These are phyloP conservation scores for Colletes collaris DNA, from an alignment of 2,888 invertebrate species.

Conservation along the genomic window DNA sequence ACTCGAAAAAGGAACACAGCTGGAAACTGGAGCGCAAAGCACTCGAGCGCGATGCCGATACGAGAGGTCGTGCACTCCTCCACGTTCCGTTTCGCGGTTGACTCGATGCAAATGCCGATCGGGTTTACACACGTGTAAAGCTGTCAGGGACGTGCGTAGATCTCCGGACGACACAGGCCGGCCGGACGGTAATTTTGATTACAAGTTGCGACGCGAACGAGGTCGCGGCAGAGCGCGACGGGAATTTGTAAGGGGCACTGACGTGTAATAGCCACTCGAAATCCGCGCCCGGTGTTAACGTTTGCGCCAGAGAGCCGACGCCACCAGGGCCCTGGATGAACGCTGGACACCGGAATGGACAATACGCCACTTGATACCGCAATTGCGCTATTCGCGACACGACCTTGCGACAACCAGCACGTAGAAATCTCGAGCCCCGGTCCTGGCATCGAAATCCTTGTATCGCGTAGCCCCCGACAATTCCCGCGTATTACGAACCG, in stretches of 20 bases:
- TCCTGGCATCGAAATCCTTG: too few species aligned
- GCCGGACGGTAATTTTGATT: slow-evolving; percentile 70
- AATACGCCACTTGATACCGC: slow-evolving; percentile 63
- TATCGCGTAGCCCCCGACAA: too few species aligned
- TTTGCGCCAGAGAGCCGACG: slow-evolving; percentile 43
- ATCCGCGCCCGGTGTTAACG: slow-evolving; percentile 68
- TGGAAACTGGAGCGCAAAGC: slow-evolving; percentile 31
- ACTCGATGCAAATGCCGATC: slow-evolving; percentile 62
- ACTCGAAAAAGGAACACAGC: not conserved
- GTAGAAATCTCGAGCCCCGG: too few species aligned
- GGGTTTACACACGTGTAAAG: slow-evolving; percentile 64
- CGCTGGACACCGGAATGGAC: slow-evolving; percentile 40
- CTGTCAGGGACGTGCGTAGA: slow-evolving; percentile 54
- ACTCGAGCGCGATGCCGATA: slow-evolving; percentile 4
- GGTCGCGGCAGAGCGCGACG: slow-evolving; percentile 48
- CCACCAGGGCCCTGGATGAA: slow-evolving; percentile 31
- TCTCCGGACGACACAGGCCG: slow-evolving; percentile 35
- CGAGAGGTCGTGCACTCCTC: not conserved
- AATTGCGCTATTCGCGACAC: slow-evolving; percentile 61
- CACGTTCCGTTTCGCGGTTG: slow-evolving; percentile 44
- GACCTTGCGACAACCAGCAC: slow-evolving; percentile 8
- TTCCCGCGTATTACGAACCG: too few species aligned
- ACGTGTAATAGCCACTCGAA: slow-evolving; percentile 71
- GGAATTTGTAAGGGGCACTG: slow-evolving; percentile 53
- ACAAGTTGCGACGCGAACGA: slow-evolving; percentile 66